phyloP scores from a whole-genome alignment of 1,140 invertebrate species.

The Trialeurodes vaporariorum region DNA sequence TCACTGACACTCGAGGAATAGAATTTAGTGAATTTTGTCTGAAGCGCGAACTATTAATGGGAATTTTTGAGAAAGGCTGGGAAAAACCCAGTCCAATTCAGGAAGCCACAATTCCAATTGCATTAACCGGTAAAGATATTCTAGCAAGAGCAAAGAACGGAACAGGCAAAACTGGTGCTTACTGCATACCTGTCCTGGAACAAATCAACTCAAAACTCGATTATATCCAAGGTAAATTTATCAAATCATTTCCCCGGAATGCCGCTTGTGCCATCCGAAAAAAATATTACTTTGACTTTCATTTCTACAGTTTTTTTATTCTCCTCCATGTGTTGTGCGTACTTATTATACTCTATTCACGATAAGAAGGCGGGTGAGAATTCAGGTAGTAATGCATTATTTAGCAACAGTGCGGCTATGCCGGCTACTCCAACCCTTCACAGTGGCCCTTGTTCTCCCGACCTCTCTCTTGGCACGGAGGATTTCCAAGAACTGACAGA shows the following conservation, averaged over 20 bases:
- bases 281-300: no score
- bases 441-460: no score
- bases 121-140: constrained; percentile 93
- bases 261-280: no score
- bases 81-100: constrained; percentile 99
- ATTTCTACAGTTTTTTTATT: constrained; percentile 4
- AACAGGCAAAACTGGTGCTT: constrained; percentile 99
- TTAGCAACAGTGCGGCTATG: no score
- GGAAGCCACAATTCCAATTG: constrained; percentile 97
- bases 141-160: constrained; percentile 98
- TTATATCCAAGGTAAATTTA: constrained; percentile 72
- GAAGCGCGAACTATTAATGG: constrained; percentile 95
- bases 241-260: no score
- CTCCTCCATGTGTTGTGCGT: no score
- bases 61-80: constrained; percentile 99
- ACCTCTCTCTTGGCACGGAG: no score
- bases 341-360: no score
- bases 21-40: constrained; percentile 99
- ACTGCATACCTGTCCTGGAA: constrained; percentile 96
- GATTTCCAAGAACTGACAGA: no score
- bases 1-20: constrained; percentile 97
- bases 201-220: constrained; percentile 80
- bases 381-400: no score
- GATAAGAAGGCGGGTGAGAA: no score
- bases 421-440: no score